Base-by-base conservation (phyloP, 2,113 vertebrate genomes). In the Malurus alboscapulatus region DNA sequence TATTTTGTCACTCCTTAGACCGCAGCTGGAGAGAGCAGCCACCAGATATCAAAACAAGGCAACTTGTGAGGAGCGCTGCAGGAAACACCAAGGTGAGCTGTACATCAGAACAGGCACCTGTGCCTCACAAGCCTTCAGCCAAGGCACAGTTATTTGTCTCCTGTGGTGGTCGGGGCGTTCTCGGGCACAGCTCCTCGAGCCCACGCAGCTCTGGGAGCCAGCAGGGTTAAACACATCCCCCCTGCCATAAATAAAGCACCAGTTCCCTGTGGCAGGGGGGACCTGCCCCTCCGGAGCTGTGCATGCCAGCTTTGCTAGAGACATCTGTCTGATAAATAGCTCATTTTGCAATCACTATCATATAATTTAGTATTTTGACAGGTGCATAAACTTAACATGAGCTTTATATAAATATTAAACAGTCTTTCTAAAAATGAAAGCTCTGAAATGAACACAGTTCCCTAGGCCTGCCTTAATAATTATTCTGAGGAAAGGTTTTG, bases 361-460 rank as follows among this genome's bases (percentile, higher is more conserved):
- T 84, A 90, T 96, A 96, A 96, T 96, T 96, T 95, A 96, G 96
- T 96, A 93, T 91, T 93, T 95, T 97, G 97, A 97, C 96, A 97
- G 96, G 94, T 96, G 95, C 95, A 96, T 96, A 96, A 97, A 96
- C 96, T 96, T 96, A 96, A 95, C 93, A 92, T 92, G 95, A 96
- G 94, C 87, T 96, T 95, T 95, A 93, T 96, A 97, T 96, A 96
- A 96, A 97, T 97, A 96, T 97, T 97, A 97, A 97, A 97, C 90
- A 97, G 95, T 32, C 81, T 96, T 96, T 92, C 96, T 97, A 94
- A 95, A 95, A 97, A 94, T 96, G 97, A 97, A 97, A 95, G 88
- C 92, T 79, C 69, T 77, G 90, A 94, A 96, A 96, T 65, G 87
- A 95, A 84, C 90, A 77, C 84, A 66, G 94, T 12, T 95, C 87